Conservation (phyloP, 1,140 invertebrate genomes). For the Stenopsyche tienmushanensis region DNA sequence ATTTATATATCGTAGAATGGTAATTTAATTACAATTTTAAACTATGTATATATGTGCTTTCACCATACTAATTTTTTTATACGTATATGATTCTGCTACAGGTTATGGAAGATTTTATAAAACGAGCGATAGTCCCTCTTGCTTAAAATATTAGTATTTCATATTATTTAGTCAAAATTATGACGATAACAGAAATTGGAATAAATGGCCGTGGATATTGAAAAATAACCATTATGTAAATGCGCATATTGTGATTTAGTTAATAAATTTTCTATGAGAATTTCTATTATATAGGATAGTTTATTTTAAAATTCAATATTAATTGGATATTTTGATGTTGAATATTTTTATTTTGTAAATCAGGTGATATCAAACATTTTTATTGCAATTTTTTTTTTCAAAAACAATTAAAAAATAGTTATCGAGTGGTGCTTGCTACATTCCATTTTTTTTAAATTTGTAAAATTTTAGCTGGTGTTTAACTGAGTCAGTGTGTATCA, state of each 20-base stretch:
- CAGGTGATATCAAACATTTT: neutral
- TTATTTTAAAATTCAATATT: conserved; percentile 1
- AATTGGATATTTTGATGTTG: neutral
- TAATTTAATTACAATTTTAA: neutral
- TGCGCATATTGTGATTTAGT: conserved; percentile 36
- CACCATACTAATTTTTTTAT: neutral
- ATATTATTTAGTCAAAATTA: neutral
- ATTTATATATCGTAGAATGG: neutral
- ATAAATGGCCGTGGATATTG: conserved; percentile 21
- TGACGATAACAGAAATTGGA: neutral
- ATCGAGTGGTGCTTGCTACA: conserved; percentile 21
- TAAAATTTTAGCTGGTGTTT: neutral
- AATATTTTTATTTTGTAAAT: neutral
- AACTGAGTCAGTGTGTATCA: conserved; percentile 17
- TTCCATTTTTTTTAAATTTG: conserved; percentile 11
- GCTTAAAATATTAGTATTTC: too few relatives aligned
- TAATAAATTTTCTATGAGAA: conserved; percentile 29
- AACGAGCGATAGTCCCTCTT: too few relatives aligned
- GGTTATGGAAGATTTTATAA: too few relatives aligned
- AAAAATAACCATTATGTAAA: conserved; percentile 4
- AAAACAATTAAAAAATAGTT: conserved; percentile 14
- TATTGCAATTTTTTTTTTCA: conserved; percentile 11
- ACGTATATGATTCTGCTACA: too few relatives aligned
- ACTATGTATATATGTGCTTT: neutral
- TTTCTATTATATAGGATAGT: conserved; percentile 18